A percentile compares a stretch with the other conserved stretches of the same genome.
Conservation (phyloP, 2,888 invertebrate genomes). For the Exephanes ischioxanthus region DNA sequence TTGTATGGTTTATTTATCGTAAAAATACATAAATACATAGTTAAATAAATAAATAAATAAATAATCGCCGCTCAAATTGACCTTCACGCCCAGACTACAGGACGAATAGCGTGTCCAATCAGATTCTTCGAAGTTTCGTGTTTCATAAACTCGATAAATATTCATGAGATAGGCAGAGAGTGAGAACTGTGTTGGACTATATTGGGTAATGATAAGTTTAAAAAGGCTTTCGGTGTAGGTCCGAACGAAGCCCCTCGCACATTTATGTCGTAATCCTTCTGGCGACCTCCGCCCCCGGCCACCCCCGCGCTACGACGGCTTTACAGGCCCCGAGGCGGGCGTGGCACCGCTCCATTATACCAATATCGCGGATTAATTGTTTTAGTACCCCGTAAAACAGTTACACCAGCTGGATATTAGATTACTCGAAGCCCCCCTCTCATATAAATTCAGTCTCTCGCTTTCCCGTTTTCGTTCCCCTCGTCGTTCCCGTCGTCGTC, state of each 20-base stretch:
- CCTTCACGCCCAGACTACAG: too few species aligned
- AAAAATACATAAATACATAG: too few species aligned
- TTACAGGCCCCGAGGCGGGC: constrained; percentile 31
- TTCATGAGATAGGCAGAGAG: constrained; percentile 5
- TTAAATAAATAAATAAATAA: too few species aligned
- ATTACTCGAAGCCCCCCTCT: constrained; percentile 61
- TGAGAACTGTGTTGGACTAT: neutral
- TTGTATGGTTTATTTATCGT: too few species aligned
- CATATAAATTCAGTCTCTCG: constrained; percentile 62
- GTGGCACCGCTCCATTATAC: constrained; percentile 59
- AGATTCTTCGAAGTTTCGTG: constrained; percentile 10
- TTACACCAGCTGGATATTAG: constrained; percentile 70
- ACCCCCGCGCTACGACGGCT: neutral
- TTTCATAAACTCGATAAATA: neutral
- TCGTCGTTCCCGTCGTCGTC: constrained; percentile 44
- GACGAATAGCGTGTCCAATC: neutral
- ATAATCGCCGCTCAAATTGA: too few species aligned
- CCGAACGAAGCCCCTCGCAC: neutral
- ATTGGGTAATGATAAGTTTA: constrained; percentile 27
- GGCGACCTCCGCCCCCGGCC: neutral
- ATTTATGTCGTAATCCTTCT: constrained; percentile 27
- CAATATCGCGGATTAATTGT: constrained; percentile 71
- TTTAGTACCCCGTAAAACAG: constrained; percentile 69
- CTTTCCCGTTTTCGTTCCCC: constrained; percentile 22
- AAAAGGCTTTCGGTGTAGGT: constrained; percentile 13